These are phyloP conservation scores for Catocala sponsa DNA, from an alignment of 2,888 invertebrate species.

Conservation along the genomic window DNA sequence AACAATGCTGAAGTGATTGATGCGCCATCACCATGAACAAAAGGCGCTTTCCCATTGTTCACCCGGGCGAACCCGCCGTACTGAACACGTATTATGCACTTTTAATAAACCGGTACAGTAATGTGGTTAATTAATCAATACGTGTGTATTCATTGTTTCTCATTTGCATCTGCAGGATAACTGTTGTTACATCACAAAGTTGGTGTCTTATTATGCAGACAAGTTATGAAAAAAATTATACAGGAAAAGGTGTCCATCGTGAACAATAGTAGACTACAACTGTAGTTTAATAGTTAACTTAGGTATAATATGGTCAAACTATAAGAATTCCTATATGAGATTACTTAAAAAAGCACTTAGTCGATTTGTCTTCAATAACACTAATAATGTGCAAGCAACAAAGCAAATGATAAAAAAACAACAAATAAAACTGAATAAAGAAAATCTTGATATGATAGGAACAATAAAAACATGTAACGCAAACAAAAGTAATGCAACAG, in stretches of 20 bases:
- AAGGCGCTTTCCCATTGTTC: conserved; percentile 75
- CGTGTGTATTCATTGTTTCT: conserved; percentile 61
- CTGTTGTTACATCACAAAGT: conserved; percentile 37
- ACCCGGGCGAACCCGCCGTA: conserved; percentile 65
- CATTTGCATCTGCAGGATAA: conserved; percentile 54
- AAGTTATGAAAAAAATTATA: neutral
- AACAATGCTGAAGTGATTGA: conserved; percentile 83
- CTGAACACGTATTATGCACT: conserved; percentile 73
- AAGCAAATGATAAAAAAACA: neutral
- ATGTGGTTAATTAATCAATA: conserved; percentile 82
- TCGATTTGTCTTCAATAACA: neutral
- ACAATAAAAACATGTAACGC: conserved; percentile 19
- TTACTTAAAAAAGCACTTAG: too few species aligned
- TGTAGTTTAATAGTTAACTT: too few species aligned
- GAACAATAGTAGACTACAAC: too few species aligned
- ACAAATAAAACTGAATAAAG: neutral
- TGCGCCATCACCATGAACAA: conserved; percentile 74
- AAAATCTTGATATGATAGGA: conserved; percentile 11
- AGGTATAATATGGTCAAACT: too few species aligned
- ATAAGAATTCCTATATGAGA: too few species aligned
- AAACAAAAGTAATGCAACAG: conserved; percentile 23
- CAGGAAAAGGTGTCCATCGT: too few species aligned
- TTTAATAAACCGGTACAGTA: conserved; percentile 80
- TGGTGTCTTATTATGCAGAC: neutral
- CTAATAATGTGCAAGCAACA: conserved; percentile 11